Percentiles rank a stretch among this genome's conserved stretches.
Evolutionary conservation across 2,113 vertebrate genomes (phyloP).

Genomic region (Axis porcinus): DNA sequence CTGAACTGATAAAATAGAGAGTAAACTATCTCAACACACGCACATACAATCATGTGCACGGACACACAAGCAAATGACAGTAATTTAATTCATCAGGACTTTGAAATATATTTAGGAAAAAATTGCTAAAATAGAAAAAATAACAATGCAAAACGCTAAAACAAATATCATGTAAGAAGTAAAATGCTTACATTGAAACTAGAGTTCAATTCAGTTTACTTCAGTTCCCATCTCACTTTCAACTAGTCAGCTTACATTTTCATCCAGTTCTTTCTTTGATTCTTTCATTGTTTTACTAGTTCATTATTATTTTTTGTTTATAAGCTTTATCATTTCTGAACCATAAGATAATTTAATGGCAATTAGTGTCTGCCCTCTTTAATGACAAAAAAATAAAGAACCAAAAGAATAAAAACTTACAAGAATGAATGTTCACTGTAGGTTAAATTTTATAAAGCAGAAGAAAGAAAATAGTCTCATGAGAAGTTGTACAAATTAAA

Average conservation of each 20-base stretch:
- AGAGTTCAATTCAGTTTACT: background rate
- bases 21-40: background rate
- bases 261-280: background rate
- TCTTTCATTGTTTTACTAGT: background rate
- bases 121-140: background rate
- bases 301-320: background rate
- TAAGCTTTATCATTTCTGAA: background rate
- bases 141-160: background rate
- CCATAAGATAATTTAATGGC: background rate
- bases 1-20: background rate
- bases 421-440: background rate
- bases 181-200: background rate
- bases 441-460: constrained; percentile 1
- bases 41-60: background rate
- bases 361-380: background rate
- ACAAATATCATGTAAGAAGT: background rate
- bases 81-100: background rate
- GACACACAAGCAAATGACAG: background rate
- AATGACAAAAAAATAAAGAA: background rate
- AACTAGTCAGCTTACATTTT: background rate
- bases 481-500: background rate
- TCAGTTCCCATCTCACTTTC: background rate
- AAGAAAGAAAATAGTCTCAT: background rate
- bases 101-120: background rate
- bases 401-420: background rate